A percentile compares a stretch with the other conserved stretches of the same genome.
phyloP scores from a whole-genome alignment of 92 coral and sea anemone genomes.

The Palythoa heliodiscus region DNA sequence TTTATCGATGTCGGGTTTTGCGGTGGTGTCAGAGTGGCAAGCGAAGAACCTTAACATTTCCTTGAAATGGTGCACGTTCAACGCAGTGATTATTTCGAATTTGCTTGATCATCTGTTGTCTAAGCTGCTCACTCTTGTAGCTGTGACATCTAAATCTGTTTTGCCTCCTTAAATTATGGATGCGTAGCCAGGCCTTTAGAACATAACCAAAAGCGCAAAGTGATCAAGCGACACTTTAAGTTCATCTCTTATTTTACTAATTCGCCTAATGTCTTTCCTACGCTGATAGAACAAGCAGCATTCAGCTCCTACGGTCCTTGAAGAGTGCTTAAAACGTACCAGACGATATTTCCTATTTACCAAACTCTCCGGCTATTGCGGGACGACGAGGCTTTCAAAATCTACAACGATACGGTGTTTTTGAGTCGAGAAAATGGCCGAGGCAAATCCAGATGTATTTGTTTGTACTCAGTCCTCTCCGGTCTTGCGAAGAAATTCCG shows the following conservation, averaged over 20 bases:
- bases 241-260: slow-evolving; percentile 23
- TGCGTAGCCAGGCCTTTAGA: slow-evolving; percentile 5
- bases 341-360: slow-evolving; percentile 18
- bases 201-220: slow-evolving; percentile 3
- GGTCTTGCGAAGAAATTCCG: slow-evolving; percentile 40
- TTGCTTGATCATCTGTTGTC: slow-evolving; percentile 22
- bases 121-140: slow-evolving; percentile 2
- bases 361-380: slow-evolving; percentile 12
- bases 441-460: slow-evolving; percentile 34
- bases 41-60: slow-evolving; percentile 78
- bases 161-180: slow-evolving; percentile 6
- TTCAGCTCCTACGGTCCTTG: neutral
- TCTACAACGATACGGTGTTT: neutral
- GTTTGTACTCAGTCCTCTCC: slow-evolving; percentile 46
- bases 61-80: slow-evolving; percentile 8
- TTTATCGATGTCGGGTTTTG: slow-evolving; percentile 65
- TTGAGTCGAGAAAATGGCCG: slow-evolving; percentile 20
- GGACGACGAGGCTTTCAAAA: neutral
- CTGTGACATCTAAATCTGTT: slow-evolving; percentile 29
- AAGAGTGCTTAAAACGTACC: slow-evolving; percentile 19
- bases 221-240: slow-evolving; percentile 20
- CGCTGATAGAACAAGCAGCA: slow-evolving; percentile 13
- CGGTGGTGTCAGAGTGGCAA: slow-evolving; percentile 71
- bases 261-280: slow-evolving; percentile 26
- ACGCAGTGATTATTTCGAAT: neutral